Evolutionary conservation across 2,113 vertebrate genomes (phyloP).

Genomic region (Zapornia atra): DNA sequence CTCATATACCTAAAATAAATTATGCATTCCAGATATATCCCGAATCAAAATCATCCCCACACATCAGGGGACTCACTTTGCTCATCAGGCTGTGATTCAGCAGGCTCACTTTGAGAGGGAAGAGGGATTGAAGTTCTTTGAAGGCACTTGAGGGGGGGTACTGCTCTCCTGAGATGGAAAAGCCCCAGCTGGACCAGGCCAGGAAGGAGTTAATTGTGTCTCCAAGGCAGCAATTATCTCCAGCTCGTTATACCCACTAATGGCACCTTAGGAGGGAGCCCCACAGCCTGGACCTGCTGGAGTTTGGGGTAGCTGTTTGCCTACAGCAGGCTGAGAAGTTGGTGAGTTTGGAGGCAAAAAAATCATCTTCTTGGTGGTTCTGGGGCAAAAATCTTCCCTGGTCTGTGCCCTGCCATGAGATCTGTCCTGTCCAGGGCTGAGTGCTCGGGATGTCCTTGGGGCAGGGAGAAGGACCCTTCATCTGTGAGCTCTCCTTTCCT

Average conservation of each 20-base stretch:
- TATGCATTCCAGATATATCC: background rate
- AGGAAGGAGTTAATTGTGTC: constrained; percentile 45
- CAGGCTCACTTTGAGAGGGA: background rate
- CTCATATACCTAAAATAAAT: constrained; percentile 14
- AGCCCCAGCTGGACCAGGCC: background rate
- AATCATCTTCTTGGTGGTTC: background rate
- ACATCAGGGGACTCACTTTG: background rate
- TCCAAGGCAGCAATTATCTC: background rate
- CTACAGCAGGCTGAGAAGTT: background rate
- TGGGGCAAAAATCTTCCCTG: background rate
- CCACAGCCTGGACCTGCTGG: background rate
- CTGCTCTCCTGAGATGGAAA: background rate
- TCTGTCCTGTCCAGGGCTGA: background rate
- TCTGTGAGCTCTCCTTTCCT: background rate
- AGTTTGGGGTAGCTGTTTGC: background rate
- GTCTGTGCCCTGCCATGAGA: background rate
- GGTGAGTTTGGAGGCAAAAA: background rate
- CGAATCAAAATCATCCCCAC: background rate
- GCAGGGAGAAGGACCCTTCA: background rate
- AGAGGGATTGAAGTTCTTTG: background rate
- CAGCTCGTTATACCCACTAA: background rate
- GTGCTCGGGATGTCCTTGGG: accelerated
- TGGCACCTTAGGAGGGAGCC: background rate
- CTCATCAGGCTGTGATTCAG: constrained; percentile 8
- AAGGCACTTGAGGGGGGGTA: background rate